Percentiles rank a stretch among this genome's conserved stretches.
Evolutionary conservation across 2,888 invertebrate genomes (phyloP).

Genomic region (Sphecodes monilicornis): DNA sequence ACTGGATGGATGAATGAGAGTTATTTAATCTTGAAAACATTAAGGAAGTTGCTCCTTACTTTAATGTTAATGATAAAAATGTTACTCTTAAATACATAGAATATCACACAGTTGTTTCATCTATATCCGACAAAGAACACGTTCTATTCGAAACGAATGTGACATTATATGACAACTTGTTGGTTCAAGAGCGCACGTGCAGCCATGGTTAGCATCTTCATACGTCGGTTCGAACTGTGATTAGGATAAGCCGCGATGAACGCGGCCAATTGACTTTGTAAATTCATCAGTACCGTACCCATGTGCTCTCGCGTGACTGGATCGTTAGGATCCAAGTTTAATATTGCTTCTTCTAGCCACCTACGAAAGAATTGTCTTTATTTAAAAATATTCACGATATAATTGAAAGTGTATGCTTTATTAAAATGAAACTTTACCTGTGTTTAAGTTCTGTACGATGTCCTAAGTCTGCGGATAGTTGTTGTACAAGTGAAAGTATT

Average conservation of each 20-base stretch:
- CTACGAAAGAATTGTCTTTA: slow-evolving; percentile 84
- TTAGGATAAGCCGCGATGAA: slow-evolving; percentile 89
- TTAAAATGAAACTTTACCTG: slow-evolving; percentile 85
- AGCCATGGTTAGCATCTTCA: slow-evolving; percentile 91
- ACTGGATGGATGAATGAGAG: slow-evolving; percentile 8
- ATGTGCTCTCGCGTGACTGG: slow-evolving; percentile 93
- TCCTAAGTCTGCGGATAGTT: slow-evolving; percentile 95
- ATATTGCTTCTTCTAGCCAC: slow-evolving; percentile 94
- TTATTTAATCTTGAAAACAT: slow-evolving; percentile 12
- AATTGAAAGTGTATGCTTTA: slow-evolving; percentile 10
- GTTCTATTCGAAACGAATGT: slow-evolving; percentile 37
- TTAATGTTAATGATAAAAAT: slow-evolving; percentile 31
- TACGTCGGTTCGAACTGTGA: slow-evolving; percentile 88
- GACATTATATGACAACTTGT: slow-evolving; percentile 65
- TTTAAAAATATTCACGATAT: neutral
- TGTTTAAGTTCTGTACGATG: slow-evolving; percentile 93
- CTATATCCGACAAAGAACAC: slow-evolving; percentile 35
- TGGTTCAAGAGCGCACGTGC: slow-evolving; percentile 86
- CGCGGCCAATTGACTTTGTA: slow-evolving; percentile 90
- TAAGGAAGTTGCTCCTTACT: slow-evolving; percentile 17
- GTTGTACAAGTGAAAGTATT: slow-evolving; percentile 96
- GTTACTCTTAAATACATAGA: slow-evolving; percentile 34
- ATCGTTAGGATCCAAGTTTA: slow-evolving; percentile 91
- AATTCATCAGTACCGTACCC: slow-evolving; percentile 90
- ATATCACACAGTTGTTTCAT: slow-evolving; percentile 32